Conservation (phyloP, 37 sponge, comb jelly and placozoan species). For the Beroe forskalii region DNA sequence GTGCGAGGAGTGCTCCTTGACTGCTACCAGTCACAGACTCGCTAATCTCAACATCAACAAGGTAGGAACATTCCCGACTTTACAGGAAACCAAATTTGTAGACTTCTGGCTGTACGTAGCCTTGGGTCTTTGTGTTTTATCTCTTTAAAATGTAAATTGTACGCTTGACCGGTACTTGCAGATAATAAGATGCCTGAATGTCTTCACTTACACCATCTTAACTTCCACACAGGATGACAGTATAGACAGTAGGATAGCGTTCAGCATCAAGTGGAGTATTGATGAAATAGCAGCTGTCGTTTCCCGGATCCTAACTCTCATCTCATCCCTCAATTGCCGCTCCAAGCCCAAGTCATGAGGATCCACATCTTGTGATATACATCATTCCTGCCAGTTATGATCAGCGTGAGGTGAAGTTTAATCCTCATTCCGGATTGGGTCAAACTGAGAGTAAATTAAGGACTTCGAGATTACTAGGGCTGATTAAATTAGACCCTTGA, state of each 20-base stretch:
- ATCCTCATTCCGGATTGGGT: too few species aligned
- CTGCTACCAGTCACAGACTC: background rate
- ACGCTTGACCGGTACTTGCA: too few species aligned
- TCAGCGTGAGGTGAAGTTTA: too few species aligned
- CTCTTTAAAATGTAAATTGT: too few species aligned
- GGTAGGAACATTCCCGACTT: background rate
- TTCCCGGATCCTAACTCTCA: background rate
- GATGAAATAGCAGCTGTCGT: background rate
- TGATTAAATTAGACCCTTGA: too few species aligned
- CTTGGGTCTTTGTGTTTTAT: too few species aligned
- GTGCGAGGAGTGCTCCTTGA: constrained; percentile 7
- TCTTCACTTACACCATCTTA: too few species aligned
- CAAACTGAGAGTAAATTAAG: too few species aligned
- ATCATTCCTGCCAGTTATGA: too few species aligned
- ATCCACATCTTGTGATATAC: background rate
- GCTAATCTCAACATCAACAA: constrained; percentile 24
- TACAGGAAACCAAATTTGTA: background rate
- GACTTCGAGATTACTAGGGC: too few species aligned
- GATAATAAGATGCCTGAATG: too few species aligned
- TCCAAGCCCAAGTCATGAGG: background rate
- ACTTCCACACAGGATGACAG: constrained; percentile 63
- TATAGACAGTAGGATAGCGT: constrained; percentile 24
- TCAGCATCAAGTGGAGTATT: constrained; percentile 16
- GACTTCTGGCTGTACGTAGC: too few species aligned
- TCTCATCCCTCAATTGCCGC: background rate